phyloP scores from a whole-genome alignment of 2,888 invertebrate species.

The Thymelicus acteon region DNA sequence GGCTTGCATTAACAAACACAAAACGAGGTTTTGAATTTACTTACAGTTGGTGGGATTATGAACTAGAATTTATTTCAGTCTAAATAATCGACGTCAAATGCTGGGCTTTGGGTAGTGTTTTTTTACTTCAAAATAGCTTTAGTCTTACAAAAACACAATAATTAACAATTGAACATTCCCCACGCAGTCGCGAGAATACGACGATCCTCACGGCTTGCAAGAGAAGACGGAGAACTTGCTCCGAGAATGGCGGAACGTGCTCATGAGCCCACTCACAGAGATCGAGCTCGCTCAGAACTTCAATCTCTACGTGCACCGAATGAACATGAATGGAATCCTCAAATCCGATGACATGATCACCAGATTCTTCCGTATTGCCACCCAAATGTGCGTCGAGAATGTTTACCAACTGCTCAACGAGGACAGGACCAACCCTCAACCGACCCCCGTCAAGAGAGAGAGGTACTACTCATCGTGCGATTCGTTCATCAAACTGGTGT shows the following conservation, averaged over 20 bases:
- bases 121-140: too few species aligned
- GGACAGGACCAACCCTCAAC: slow-evolving; percentile 86
- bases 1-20: neutral
- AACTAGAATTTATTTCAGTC: too few species aligned
- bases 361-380: slow-evolving; percentile 97
- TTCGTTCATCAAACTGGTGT: slow-evolving; percentile 96
- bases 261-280: slow-evolving; percentile 91
- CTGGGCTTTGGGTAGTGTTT: too few species aligned
- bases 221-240: slow-evolving; percentile 98
- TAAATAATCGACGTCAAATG: too few species aligned
- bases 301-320: slow-evolving; percentile 96
- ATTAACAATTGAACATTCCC: neutral
- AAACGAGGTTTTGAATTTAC: too few species aligned
- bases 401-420: slow-evolving; percentile 94
- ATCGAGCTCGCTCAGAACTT: slow-evolving; percentile 96
- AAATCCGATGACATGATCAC: slow-evolving; percentile 99
- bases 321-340: slow-evolving; percentile 94
- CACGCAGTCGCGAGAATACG: slow-evolving; percentile 88
- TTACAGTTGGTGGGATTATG: too few species aligned
- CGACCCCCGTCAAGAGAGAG: slow-evolving; percentile 87
- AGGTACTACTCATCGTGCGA: slow-evolving; percentile 98
- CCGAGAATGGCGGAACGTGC: slow-evolving; percentile 97
- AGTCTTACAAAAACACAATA: neutral
- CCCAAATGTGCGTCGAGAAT: slow-evolving; percentile 97
- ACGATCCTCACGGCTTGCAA: slow-evolving; percentile 96